These are phyloP conservation scores for Caenorhabditis parvicauda DNA, from an alignment of 2,888 invertebrate species.

Conservation along the genomic window DNA sequence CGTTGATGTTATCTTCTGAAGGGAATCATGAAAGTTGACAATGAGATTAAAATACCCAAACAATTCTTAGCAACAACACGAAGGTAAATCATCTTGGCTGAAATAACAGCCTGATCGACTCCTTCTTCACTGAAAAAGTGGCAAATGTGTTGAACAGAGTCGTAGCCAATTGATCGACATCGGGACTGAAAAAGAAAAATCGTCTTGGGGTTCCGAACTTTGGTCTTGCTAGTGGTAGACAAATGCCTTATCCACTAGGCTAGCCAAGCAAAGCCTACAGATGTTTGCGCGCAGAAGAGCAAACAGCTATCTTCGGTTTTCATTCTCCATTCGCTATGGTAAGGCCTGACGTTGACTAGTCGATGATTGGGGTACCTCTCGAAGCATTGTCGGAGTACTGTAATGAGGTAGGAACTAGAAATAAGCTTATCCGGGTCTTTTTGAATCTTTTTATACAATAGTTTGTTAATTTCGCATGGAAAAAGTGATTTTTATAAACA, in stretches of 20 bases:
- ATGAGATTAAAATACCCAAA: conserved; percentile 42
- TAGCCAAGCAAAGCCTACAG: conserved; percentile 29
- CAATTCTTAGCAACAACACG: conserved; percentile 51
- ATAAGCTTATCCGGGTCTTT: background rate
- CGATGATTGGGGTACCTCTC: conserved; percentile 55
- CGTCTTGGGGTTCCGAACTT: background rate
- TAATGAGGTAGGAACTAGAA: conserved; percentile 11
- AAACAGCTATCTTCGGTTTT: conserved; percentile 54
- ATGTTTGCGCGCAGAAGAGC: conserved; percentile 44
- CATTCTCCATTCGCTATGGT: conserved; percentile 59
- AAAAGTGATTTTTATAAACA: background rate
- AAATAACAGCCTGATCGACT: conserved; percentile 39
- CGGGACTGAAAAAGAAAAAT: conserved; percentile 44
- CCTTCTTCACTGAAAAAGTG: conserved; percentile 55
- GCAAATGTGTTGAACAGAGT: conserved; percentile 55
- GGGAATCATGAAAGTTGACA: no score
- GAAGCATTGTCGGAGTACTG: conserved; percentile 59
- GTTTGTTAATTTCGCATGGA: background rate
- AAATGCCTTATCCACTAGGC: no score
- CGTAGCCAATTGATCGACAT: conserved; percentile 58
- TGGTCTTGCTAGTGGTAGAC: background rate
- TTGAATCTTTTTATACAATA: background rate
- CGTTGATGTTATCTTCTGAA: no score
- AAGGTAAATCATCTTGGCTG: conserved; percentile 57
- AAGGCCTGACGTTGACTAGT: conserved; percentile 47